These are phyloP conservation scores for Helogale parvula DNA, from an alignment of 2,113 vertebrate genomes.

Conservation along the genomic window DNA sequence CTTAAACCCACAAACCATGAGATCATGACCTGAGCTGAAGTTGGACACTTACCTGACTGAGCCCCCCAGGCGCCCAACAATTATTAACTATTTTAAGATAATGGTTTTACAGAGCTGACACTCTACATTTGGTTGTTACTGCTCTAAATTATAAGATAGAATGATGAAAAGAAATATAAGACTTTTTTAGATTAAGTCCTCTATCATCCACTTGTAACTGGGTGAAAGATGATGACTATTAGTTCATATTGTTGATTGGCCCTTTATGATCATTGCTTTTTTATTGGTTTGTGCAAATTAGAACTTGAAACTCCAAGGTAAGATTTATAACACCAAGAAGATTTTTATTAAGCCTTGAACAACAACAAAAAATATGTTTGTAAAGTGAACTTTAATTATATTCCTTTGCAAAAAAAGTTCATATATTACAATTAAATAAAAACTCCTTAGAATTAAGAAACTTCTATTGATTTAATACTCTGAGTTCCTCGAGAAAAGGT, in stretches of 20 bases:
- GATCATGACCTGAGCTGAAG: no score
- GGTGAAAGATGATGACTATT: slow-evolving; percentile 47
- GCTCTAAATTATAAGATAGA: background rate
- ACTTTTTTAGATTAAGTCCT: slow-evolving; percentile 30
- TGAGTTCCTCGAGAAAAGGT: background rate
- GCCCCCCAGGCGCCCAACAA: background rate
- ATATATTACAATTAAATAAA: slow-evolving; percentile 69
- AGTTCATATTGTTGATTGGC: slow-evolving; percentile 46
- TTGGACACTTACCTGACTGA: no score
- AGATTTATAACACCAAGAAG: slow-evolving; percentile 59
- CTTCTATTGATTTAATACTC: slow-evolving; percentile 38
- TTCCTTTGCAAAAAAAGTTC: background rate
- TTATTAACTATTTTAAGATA: background rate
- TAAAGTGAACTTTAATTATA: slow-evolving; percentile 72
- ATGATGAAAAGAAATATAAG: slow-evolving; percentile 45
- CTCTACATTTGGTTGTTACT: slow-evolving; percentile 1
- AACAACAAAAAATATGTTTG: background rate
- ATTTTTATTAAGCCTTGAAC: slow-evolving; percentile 65
- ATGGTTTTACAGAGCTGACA: background rate
- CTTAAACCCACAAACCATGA: no score
- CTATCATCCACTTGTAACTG: background rate
- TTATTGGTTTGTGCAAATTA: slow-evolving; percentile 61
- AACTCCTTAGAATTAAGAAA: slow-evolving; percentile 26
- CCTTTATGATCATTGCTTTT: slow-evolving; percentile 72
- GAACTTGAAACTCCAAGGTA: slow-evolving; percentile 60